phyloP scores from a whole-genome alignment of 2,797 vertebrate genomes.

The Denticeps clupeoides region DNA sequence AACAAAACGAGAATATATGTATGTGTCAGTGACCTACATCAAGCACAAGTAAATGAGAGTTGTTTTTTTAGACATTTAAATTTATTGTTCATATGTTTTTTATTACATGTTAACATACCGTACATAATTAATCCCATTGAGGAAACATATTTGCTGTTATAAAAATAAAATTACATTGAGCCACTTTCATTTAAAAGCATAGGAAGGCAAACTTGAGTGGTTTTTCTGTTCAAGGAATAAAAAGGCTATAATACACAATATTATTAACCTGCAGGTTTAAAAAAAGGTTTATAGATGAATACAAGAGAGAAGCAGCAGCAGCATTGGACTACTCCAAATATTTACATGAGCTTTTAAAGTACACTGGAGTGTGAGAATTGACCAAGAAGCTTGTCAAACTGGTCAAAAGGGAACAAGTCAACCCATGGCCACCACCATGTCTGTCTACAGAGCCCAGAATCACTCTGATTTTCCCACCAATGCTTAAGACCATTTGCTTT shows the following conservation, averaged over 20 bases:
- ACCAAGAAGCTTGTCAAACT: too few species aligned
- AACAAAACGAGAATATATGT: too few species aligned
- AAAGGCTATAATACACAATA: constrained; percentile 47
- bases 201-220: constrained; percentile 68
- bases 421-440: constrained; percentile 13
- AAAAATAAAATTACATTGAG: constrained; percentile 67
- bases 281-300: constrained; percentile 2
- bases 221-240: constrained; percentile 50
- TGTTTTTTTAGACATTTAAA: constrained; percentile 36
- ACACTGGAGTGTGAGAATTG: constrained; percentile 1
- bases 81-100: constrained; percentile 68
- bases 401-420: too few species aligned
- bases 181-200: constrained; percentile 66
- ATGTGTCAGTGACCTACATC: too few species aligned
- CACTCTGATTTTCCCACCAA: neutral
- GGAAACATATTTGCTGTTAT: constrained; percentile 62
- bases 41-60: constrained; percentile 25
- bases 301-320: constrained; percentile 11
- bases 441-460: constrained; percentile 26
- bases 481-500: constrained; percentile 6
- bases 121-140: constrained; percentile 71
- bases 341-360: constrained; percentile 18
- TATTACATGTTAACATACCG: constrained; percentile 78
- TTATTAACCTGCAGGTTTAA: constrained; percentile 9
- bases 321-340: constrained; percentile 8